Evolutionary conservation across 92 coral and sea anemone genomes (phyloP).

Genomic region (Epizoanthus scotinus): DNA sequence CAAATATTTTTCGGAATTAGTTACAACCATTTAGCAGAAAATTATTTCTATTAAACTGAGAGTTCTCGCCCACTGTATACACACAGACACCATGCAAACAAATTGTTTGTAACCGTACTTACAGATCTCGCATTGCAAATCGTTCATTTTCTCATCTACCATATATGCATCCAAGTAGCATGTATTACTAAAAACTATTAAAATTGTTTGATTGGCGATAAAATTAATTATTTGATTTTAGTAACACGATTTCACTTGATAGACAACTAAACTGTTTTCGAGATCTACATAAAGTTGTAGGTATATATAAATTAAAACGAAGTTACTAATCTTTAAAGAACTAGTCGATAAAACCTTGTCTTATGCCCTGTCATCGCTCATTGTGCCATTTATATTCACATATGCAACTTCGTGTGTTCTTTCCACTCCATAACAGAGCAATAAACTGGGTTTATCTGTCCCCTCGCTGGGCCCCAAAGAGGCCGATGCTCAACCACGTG

Average conservation of each 20-base stretch:
- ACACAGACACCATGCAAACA: not conserved
- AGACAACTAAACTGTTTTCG: not conserved
- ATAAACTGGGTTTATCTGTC: conserved; percentile 39
- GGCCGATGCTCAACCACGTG: conserved; percentile 67
- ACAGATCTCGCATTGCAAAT: not conserved
- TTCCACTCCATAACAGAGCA: conserved; percentile 35
- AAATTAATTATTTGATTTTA: not conserved
- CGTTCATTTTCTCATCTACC: not conserved
- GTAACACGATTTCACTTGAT: not conserved
- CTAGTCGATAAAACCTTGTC: not conserved
- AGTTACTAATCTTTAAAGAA: not conserved
- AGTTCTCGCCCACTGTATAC: not conserved
- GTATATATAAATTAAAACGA: not conserved
- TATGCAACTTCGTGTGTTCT: conserved; percentile 9
- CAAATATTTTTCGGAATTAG: too few relatives aligned
- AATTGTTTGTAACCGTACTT: not conserved
- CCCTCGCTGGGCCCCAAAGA: conserved; percentile 83
- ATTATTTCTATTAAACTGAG: too few relatives aligned
- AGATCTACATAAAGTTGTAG: not conserved
- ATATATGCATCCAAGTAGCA: not conserved
- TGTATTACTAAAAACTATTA: too few relatives aligned
- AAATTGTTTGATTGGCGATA: not conserved
- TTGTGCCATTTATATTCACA: not conserved
- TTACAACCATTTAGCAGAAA: too few relatives aligned
- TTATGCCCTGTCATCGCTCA: not conserved